phyloP scores from a whole-genome alignment of 2,888 invertebrate genomes.

The Uropetala carovei region DNA sequence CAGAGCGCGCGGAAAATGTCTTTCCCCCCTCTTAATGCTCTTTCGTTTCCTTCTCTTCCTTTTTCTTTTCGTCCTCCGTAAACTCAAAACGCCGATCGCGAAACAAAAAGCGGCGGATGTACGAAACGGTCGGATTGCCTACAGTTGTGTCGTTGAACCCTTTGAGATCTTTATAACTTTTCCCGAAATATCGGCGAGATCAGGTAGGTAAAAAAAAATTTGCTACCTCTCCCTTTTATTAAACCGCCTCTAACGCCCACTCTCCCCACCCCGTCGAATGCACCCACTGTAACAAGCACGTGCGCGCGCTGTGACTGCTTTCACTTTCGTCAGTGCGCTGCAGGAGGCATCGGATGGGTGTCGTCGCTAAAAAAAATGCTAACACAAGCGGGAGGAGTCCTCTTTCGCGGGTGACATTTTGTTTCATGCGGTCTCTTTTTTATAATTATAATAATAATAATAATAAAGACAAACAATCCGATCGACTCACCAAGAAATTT shows the following conservation, averaged over 20 bases:
- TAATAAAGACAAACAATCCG: too few species aligned
- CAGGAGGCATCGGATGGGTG: neutral
- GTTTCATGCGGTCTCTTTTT: neutral
- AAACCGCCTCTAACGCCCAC: too few species aligned
- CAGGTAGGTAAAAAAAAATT: too few species aligned
- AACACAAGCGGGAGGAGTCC: neutral
- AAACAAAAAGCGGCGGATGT: slow-evolving; percentile 31
- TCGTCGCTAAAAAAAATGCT: neutral
- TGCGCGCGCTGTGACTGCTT: neutral
- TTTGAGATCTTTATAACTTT: too few species aligned
- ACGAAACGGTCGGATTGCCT: neutral
- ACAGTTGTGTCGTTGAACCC: neutral
- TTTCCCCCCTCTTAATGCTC: slow-evolving; percentile 31
- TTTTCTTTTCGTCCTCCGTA: neutral
- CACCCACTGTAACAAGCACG: neutral
- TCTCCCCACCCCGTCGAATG: too few species aligned
- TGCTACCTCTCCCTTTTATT: too few species aligned
- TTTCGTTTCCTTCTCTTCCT: neutral
- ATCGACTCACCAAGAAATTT: slow-evolving; percentile 49
- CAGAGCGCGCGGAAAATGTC: slow-evolving; percentile 44
- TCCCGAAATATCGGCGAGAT: too few species aligned
- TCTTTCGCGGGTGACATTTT: neutral
- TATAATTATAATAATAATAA: neutral
- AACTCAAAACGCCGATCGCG: neutral
- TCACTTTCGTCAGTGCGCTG: neutral